phyloP scores from a whole-genome alignment of 2,888 invertebrate species.

The Brachylomia viminalis region DNA sequence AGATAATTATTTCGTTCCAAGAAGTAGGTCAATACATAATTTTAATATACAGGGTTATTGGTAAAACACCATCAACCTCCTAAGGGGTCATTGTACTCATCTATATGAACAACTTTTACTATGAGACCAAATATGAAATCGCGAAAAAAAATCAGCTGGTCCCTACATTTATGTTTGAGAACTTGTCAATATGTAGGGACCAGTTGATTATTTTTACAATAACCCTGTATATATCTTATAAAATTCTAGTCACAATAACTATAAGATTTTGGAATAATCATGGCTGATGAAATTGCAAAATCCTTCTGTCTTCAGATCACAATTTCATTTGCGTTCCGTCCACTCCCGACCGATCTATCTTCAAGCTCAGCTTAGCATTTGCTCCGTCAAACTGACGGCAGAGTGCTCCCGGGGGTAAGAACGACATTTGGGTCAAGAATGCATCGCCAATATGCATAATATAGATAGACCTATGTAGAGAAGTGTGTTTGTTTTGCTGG shows the following conservation, averaged over 20 bases:
- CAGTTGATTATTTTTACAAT: too few relatives aligned
- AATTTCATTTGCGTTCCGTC: constrained; percentile 15
- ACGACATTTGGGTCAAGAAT: constrained; percentile 47
- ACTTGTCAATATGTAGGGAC: too few relatives aligned
- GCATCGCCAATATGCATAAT: constrained; percentile 28
- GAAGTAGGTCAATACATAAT: background rate
- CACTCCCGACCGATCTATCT: constrained; percentile 14
- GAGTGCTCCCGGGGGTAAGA: background rate
- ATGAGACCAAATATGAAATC: too few relatives aligned
- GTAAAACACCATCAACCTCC: too few relatives aligned
- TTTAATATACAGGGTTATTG: too few relatives aligned
- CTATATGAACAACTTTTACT: too few relatives aligned
- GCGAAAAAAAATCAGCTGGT: too few relatives aligned
- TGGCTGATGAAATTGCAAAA: background rate
- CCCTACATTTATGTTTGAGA: too few relatives aligned
- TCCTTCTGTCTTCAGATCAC: background rate
- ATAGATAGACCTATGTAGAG: background rate
- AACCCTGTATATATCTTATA: too few relatives aligned
- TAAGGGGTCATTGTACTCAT: too few relatives aligned
- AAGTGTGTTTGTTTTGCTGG: background rate
- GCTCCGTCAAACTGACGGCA: constrained; percentile 19
- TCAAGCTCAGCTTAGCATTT: constrained; percentile 28
- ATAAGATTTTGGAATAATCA: background rate
- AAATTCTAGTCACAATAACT: background rate
- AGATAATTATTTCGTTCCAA: background rate